Evolutionary conservation across 1,140 invertebrate species (phyloP).

Genomic region (Nasonia giraulti): DNA sequence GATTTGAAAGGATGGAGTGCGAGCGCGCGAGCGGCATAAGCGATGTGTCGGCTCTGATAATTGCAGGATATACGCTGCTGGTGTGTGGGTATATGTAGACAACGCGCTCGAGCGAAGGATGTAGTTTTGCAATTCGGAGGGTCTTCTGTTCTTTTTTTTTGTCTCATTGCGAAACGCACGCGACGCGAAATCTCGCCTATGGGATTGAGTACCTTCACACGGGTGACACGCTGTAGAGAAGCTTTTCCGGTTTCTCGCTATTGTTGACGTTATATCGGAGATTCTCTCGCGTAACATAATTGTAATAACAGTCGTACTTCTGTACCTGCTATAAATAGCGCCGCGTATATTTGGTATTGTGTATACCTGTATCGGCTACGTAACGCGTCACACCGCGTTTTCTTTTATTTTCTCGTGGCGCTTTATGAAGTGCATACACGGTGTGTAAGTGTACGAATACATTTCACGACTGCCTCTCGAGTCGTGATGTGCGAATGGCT

Average conservation of each 20-base stretch:
- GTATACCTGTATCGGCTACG: not conserved
- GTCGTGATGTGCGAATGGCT: conserved; percentile 23
- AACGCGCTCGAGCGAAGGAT: conserved; percentile 6
- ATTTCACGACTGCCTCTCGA: not conserved
- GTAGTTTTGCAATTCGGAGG: conserved; percentile 27
- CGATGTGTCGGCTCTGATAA: conserved; percentile 30
- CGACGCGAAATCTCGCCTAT: too few species aligned
- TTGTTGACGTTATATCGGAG: too few species aligned
- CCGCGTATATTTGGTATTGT: not conserved
- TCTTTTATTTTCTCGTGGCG: not conserved
- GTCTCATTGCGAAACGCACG: not conserved
- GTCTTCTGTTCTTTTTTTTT: not conserved
- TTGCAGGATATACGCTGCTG: conserved; percentile 20
- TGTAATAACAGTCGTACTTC: too few species aligned
- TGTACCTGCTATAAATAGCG: not conserved
- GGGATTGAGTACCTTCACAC: too few species aligned
- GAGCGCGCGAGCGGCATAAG: not conserved
- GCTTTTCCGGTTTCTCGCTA: too few species aligned
- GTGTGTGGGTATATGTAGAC: not conserved
- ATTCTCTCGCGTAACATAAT: not conserved
- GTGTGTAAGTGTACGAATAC: not conserved
- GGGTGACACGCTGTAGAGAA: too few species aligned
- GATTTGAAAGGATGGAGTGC: not conserved
- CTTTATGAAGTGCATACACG: not conserved
- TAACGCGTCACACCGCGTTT: not conserved